Conservation (phyloP, 92 coral and sea anemone genomes). For the Galaxea fascicularis region DNA sequence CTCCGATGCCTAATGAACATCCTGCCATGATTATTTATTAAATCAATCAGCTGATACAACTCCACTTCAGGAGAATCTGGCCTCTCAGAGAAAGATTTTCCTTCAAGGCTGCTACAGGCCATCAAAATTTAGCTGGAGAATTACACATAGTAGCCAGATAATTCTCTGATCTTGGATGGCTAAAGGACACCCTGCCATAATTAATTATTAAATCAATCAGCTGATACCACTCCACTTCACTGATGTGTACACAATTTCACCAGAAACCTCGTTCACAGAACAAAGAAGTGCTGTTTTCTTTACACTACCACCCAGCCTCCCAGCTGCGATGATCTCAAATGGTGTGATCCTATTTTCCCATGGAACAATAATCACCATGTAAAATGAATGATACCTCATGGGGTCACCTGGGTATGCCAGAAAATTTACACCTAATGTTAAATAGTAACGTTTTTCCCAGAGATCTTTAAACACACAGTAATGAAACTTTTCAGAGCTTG, state of each 20-base stretch:
- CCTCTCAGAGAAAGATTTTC: too few relatives aligned
- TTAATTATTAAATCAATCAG: not conserved
- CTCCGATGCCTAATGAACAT: too few relatives aligned
- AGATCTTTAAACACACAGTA: conserved; percentile 81
- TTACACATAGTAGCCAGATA: too few relatives aligned
- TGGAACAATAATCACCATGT: conserved; percentile 79
- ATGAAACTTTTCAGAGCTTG: conserved; percentile 66
- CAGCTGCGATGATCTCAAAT: conserved; percentile 81
- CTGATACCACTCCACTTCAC: conserved; percentile 95
- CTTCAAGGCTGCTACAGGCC: too few relatives aligned
- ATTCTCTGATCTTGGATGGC: too few relatives aligned
- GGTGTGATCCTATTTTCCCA: conserved; percentile 73
- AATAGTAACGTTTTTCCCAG: conserved; percentile 91
- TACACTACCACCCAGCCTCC: conserved; percentile 92
- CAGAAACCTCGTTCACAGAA: conserved; percentile 65
- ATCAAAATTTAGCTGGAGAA: too few relatives aligned
- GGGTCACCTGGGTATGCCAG: conserved; percentile 96
- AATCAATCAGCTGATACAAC: conserved; percentile 77
- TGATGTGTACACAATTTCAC: conserved; percentile 86
- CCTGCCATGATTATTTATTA: too few relatives aligned
- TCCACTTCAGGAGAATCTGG: too few relatives aligned
- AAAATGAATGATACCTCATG: conserved; percentile 90
- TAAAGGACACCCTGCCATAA: not conserved
- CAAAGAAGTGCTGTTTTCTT: conserved; percentile 96
- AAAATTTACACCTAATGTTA: conserved; percentile 85